Conservation (phyloP, 2,888 invertebrate species). For the Proisotoma minuta region DNA sequence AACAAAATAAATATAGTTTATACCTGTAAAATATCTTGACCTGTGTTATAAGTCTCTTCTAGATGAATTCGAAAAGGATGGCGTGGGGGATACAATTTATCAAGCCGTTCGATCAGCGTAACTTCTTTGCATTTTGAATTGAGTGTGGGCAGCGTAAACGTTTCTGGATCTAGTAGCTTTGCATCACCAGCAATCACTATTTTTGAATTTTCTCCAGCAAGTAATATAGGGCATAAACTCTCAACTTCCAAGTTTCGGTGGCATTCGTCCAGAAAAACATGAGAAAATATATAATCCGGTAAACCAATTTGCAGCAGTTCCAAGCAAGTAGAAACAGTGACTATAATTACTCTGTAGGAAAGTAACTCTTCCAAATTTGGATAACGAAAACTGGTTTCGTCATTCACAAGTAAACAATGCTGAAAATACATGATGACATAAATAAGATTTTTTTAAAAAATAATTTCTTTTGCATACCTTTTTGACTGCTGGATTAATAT, state of each 20-base stretch:
- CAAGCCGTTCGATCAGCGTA: slow-evolving; percentile 72
- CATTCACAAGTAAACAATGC: slow-evolving; percentile 66
- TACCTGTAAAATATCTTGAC: slow-evolving; percentile 68
- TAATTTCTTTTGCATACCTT: slow-evolving; percentile 57
- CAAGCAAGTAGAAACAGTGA: slow-evolving; percentile 72
- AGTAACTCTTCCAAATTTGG: slow-evolving; percentile 68
- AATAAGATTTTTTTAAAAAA: slow-evolving; percentile 7
- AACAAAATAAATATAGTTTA: slow-evolving; percentile 1
- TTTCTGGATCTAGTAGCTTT: slow-evolving; percentile 55
- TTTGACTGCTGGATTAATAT: slow-evolving; percentile 66
- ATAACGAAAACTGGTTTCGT: slow-evolving; percentile 58
- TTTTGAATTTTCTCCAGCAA: slow-evolving; percentile 66
- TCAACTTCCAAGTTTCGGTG: slow-evolving; percentile 82
- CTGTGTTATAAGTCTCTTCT: slow-evolving; percentile 76
- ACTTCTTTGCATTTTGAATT: slow-evolving; percentile 53
- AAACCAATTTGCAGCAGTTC: slow-evolving; percentile 65
- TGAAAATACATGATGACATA: slow-evolving; percentile 50
- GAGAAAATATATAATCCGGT: slow-evolving; percentile 67
- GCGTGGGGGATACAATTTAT: slow-evolving; percentile 66
- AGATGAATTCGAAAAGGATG: slow-evolving; percentile 72
- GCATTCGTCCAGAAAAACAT: slow-evolving; percentile 79
- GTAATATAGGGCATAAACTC: slow-evolving; percentile 70
- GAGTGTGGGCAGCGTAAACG: slow-evolving; percentile 11
- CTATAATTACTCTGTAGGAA: slow-evolving; percentile 67
- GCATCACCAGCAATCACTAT: slow-evolving; percentile 79